Base-by-base conservation (phyloP, 1,140 invertebrate genomes). In the Temnothorax curvispinosus region DNA sequence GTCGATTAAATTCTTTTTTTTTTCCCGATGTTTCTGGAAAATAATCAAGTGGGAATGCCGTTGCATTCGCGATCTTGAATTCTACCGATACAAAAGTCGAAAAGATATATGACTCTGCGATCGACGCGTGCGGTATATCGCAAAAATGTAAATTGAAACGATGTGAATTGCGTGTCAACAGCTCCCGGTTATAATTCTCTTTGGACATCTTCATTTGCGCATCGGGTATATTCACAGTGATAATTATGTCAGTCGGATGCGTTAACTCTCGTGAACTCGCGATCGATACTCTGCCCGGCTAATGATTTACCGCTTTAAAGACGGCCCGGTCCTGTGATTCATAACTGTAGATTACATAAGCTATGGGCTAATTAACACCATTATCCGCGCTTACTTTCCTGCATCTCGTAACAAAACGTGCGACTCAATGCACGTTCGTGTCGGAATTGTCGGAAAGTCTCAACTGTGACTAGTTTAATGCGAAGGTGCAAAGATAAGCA, bases 81-180 rank as follows among this genome's bases (percentile, higher is more conserved):
- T 74, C 85, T 38, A 58, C 2, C 21, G 47, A 13, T n/a, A 65
- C 74, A 50, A 80, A 85, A 89, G 58, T 32, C 18, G 21, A 38
- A 64, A 27, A 81, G 80, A 90, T 87, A 85, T 84, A 85, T 54
- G 80, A 85, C 15, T 27, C 18, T 27, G 38, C 15, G 18, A 50
- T 13, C 47, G 72, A 65, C 50, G 56, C 41, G 78, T 60, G 81
- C 38, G 32, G 3, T 41, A 54, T 69, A 54, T 69, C 54, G 76
- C 52, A 65, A 86, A 67, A 86, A 86, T 90, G 82, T 90, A 90
- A 91, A 91, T 90, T 84, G 82, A 90, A 86, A 88, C 72, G 72
- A 90, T 60, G 27, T 27, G 15, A 90, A 60, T 77, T 27, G 76
- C 62, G 56, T 71, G 67, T 50, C 47, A 80, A 81, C 88, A 74